These are phyloP conservation scores for Pelobates fuscus DNA, from an alignment of 2,113 vertebrate genomes.

Conservation along the genomic window DNA sequence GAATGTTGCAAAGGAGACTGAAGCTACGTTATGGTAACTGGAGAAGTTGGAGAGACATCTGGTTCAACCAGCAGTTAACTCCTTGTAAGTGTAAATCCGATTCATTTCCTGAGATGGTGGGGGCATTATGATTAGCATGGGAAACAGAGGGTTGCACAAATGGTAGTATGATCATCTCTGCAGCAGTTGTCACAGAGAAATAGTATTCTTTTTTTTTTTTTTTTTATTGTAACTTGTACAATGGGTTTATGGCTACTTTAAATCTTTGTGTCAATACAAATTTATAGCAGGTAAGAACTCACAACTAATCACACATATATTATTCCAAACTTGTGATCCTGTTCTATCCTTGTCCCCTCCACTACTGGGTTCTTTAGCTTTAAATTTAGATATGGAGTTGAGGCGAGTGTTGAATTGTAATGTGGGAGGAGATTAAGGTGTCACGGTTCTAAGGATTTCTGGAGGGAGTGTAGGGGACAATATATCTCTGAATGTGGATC, in stretches of 20 bases:
- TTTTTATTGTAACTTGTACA: too few species aligned
- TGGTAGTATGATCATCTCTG: constrained; percentile 1
- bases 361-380: too few species aligned
- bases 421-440: too few species aligned
- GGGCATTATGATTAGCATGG: constrained; percentile 18
- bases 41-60: constrained; percentile 37
- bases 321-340: neutral
- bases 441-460: too few species aligned
- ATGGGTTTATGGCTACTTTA: too few species aligned
- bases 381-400: too few species aligned
- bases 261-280: neutral
- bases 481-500: too few species aligned
- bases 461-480: too few species aligned
- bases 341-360: too few species aligned
- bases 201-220: neutral
- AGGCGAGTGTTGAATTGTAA: too few species aligned
- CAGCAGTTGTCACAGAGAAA: constrained; percentile 32
- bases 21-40: constrained; percentile 27
- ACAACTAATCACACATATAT: neutral
- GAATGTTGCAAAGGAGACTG: neutral
- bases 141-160: constrained; percentile 17
- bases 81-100: constrained; percentile 46
- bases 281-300: constrained; percentile 11
- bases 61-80: constrained; percentile 39
- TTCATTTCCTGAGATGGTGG: constrained; percentile 45